Conservation (phyloP, 2,888 invertebrate species). For the Bedellia somnulentella region DNA sequence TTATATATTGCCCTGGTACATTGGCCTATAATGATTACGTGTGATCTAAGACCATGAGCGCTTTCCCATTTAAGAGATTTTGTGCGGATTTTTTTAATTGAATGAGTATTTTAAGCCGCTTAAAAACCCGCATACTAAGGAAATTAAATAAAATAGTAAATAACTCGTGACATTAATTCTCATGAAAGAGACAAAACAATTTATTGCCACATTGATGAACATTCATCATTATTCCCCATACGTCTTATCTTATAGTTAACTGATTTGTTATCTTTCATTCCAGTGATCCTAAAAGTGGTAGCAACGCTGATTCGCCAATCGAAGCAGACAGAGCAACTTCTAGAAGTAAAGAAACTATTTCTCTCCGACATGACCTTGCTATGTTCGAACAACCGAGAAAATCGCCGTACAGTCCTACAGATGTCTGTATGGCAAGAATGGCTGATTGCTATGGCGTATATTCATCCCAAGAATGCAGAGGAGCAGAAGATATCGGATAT, state of each 20-base stretch:
- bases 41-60: too few species aligned
- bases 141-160: too few species aligned
- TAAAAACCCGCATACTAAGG: too few species aligned
- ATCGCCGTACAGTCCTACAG: slow-evolving; percentile 94
- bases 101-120: too few species aligned
- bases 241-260: neutral
- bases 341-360: slow-evolving; percentile 95
- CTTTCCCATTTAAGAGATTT: too few species aligned
- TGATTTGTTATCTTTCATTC: slow-evolving; percentile 16
- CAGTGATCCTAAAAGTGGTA: slow-evolving; percentile 98
- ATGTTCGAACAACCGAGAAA: slow-evolving; percentile 96
- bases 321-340: slow-evolving; percentile 86
- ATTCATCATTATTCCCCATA: too few species aligned
- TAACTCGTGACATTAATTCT: too few species aligned
- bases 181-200: too few species aligned
- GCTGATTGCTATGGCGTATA: slow-evolving; percentile 98
- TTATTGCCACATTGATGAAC: too few species aligned
- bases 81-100: too few species aligned
- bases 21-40: neutral
- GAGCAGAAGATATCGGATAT: slow-evolving; percentile 97
- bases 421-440: slow-evolving; percentile 99
- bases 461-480: slow-evolving; percentile 92
- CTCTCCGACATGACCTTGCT: slow-evolving; percentile 97
- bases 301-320: slow-evolving; percentile 96
- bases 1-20: neutral